A percentile compares a stretch with the other conserved stretches of the same genome.
Conservation (phyloP, 2,797 vertebrate genomes). For the Propithecus deckenii region DNA sequence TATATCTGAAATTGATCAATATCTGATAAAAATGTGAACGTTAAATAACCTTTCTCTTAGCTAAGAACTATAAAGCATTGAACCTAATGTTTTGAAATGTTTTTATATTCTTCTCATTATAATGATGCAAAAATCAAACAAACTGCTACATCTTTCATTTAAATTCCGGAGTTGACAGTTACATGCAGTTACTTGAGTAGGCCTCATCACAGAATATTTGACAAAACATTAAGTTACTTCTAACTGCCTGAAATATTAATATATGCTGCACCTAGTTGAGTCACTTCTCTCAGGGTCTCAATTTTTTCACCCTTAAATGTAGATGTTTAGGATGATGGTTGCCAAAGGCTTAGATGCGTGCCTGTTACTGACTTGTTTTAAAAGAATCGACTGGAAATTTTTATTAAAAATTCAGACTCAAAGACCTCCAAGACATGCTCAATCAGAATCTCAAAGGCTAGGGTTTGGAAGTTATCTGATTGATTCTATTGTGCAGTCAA, state of each 20-base stretch:
- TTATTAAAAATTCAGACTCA: neutral
- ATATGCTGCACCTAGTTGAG: neutral
- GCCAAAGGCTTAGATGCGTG: neutral
- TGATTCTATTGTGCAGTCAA: neutral
- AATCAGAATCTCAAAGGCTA: neutral
- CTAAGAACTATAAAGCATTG: neutral
- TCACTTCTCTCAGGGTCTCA: neutral
- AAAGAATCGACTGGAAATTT: neutral
- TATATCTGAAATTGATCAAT: neutral
- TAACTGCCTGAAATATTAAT: neutral
- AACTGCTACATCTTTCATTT: neutral
- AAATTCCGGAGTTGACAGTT: slow-evolving; percentile 23
- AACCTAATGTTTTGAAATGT: slow-evolving; percentile 34
- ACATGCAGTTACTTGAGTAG: neutral
- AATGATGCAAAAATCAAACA: neutral
- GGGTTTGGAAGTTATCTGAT: neutral
- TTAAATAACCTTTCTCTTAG: neutral
- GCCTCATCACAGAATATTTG: neutral
- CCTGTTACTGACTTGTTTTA: neutral
- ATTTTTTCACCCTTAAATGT: neutral
- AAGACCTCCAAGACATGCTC: neutral
- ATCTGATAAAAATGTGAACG: neutral
- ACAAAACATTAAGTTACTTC: neutral
- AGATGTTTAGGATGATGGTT: neutral
- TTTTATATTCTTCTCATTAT: slow-evolving; percentile 17